These are phyloP conservation scores for Pristionchus japonicus DNA, from an alignment of 2,888 invertebrate species.

Conservation along the genomic window DNA sequence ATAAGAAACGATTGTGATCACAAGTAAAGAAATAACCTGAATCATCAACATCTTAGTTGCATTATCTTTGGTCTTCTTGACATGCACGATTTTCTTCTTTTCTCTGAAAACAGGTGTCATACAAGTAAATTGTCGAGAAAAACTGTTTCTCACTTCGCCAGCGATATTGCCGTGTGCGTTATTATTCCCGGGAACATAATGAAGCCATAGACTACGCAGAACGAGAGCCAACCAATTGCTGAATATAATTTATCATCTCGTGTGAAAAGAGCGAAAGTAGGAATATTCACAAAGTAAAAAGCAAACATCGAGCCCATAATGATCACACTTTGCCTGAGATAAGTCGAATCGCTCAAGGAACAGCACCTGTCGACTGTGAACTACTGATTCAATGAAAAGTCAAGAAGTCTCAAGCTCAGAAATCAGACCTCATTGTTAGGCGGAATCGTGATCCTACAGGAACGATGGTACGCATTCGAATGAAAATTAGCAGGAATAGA, in stretches of 20 bases:
- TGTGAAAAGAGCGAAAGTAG: neutral
- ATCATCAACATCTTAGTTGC: neutral
- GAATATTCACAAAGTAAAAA: neutral
- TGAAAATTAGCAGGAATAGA: neutral
- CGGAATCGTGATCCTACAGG: neutral
- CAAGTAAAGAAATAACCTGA: neutral
- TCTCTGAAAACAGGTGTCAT: neutral
- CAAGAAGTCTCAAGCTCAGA: neutral
- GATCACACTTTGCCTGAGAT: neutral
- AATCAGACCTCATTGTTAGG: neutral
- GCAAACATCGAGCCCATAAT: neutral
- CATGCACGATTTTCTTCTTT: neutral
- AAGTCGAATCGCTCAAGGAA: neutral
- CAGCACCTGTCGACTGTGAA: neutral
- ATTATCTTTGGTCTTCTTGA: neutral
- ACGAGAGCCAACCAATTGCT: neutral
- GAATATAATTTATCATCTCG: neutral
- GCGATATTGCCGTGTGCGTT: neutral
- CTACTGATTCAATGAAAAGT: too few relatives aligned
- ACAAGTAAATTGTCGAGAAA: neutral
- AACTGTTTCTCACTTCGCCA: neutral
- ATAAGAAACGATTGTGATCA: neutral
- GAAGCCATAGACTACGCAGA: neutral
- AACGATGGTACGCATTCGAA: constrained; percentile 3
- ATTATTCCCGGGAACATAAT: neutral